phyloP scores from a whole-genome alignment of 2,888 invertebrate species.

The Pseudanteris insignis region DNA sequence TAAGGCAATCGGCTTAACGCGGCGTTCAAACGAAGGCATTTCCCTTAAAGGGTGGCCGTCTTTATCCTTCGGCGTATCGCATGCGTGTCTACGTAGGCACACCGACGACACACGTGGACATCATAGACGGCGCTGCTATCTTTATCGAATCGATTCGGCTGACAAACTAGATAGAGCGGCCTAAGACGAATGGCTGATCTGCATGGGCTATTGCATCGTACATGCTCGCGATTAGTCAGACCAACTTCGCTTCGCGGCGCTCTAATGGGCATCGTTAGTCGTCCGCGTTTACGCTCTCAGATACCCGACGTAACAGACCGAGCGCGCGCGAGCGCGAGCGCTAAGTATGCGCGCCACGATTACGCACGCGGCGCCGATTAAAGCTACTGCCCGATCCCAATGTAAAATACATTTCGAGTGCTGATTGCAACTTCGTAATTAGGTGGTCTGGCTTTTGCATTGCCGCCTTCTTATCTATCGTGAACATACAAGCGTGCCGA shows the following conservation, averaged over 20 bases:
- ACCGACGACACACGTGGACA: constrained; percentile 42
- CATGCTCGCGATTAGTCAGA: constrained; percentile 62
- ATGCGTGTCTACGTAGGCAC: constrained; percentile 14
- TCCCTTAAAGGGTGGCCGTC: constrained; percentile 53
- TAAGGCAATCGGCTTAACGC: constrained; percentile 45
- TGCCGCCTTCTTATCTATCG: too few species aligned
- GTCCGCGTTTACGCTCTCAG: constrained; percentile 46
- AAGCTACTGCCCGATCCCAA: neutral
- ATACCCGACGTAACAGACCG: constrained; percentile 30
- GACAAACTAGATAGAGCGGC: constrained; percentile 62
- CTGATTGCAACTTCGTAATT: too few species aligned
- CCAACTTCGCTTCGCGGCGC: constrained; percentile 53
- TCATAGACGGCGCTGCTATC: constrained; percentile 60
- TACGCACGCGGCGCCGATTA: constrained; percentile 20
- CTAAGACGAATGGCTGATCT: constrained; percentile 63
- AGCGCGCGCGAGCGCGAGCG: constrained; percentile 13
- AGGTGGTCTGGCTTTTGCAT: too few species aligned
- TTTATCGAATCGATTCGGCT: constrained; percentile 63
- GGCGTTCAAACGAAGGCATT: constrained; percentile 51
- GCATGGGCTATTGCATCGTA: constrained; percentile 62
- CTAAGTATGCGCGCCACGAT: constrained; percentile 16
- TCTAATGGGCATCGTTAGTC: constrained; percentile 65
- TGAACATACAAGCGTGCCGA: too few species aligned
- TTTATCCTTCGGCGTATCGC: constrained; percentile 18
- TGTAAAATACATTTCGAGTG: neutral